These are phyloP conservation scores for Delphinus delphis DNA, from an alignment of 2,113 vertebrate species.

Conservation along the genomic window DNA sequence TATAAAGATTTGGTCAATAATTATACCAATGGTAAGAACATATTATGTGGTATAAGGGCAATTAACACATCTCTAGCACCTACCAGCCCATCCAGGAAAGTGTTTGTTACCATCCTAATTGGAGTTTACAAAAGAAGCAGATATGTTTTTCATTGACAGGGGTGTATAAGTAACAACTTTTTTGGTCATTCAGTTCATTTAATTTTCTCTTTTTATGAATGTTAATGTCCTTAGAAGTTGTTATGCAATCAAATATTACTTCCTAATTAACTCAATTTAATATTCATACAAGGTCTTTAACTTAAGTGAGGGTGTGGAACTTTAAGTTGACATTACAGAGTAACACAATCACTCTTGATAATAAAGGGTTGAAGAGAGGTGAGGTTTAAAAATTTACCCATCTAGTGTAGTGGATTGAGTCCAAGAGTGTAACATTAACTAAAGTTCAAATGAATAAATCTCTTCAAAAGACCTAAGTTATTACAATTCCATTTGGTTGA, in stretches of 20 bases:
- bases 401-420: background rate
- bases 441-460: background rate
- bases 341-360: background rate
- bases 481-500: background rate
- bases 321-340: background rate
- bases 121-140: background rate
- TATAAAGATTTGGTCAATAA: background rate
- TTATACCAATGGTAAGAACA: background rate
- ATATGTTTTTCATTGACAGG: background rate
- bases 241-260: background rate
- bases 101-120: background rate
- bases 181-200: background rate
- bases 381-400: background rate
- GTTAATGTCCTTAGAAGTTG: background rate
- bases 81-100: background rate
- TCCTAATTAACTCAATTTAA: background rate
- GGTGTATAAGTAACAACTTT: background rate
- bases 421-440: background rate
- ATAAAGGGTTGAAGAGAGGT: background rate
- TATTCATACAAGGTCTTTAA: background rate
- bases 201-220: background rate
- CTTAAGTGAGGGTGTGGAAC: background rate
- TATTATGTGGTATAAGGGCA: background rate
- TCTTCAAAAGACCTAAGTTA: background rate
- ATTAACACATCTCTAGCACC: background rate